phyloP scores from a whole-genome alignment of 2,888 invertebrate species.

The Clepsis dumicolana region DNA sequence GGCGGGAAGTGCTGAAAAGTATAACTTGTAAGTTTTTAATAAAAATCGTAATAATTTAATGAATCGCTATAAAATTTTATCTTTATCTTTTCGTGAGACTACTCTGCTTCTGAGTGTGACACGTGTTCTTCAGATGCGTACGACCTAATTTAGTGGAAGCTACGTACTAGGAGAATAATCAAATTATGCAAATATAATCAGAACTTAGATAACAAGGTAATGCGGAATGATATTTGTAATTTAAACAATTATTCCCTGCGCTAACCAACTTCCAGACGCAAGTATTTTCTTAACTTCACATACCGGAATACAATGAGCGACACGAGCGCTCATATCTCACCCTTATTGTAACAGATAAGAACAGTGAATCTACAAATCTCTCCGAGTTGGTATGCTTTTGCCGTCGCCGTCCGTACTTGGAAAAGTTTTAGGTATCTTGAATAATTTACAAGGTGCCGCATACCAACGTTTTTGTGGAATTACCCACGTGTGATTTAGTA shows the following conservation, averaged over 20 bases:
- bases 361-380: constrained; percentile 10
- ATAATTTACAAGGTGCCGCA: constrained; percentile 33
- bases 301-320: neutral
- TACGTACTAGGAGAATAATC: neutral
- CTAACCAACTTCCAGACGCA: neutral
- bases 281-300: neutral
- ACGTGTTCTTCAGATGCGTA: neutral
- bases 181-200: constrained; percentile 29
- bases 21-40: too few relatives aligned
- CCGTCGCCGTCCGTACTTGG: constrained; percentile 25
- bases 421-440: constrained; percentile 31
- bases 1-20: too few relatives aligned
- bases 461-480: constrained; percentile 25
- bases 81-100: neutral
- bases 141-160: neutral
- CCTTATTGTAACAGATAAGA: constrained; percentile 15
- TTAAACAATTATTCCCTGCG: constrained; percentile 28
- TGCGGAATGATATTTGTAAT: constrained; percentile 20
- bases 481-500: constrained; percentile 30
- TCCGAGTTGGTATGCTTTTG: constrained; percentile 19
- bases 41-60: too few relatives aligned
- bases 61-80: too few relatives aligned
- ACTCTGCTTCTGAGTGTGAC: neutral
- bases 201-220: constrained; percentile 10
- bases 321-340: neutral